Base-by-base conservation (phyloP, 2,888 invertebrate species). In the Melanostoma mellinum region DNA sequence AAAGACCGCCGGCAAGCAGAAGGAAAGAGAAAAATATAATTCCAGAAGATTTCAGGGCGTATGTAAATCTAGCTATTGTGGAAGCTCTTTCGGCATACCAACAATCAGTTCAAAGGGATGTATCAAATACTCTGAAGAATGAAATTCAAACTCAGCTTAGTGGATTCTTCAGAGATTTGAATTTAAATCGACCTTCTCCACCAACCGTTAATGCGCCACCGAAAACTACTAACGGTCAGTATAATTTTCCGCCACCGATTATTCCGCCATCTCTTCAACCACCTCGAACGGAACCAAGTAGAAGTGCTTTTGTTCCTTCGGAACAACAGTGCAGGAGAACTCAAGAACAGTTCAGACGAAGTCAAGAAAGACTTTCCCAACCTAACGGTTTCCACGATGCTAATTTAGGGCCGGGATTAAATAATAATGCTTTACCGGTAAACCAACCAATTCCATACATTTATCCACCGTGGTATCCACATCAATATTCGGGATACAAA, bases 401-500 rank as follows among this genome's bases (percentile, higher is more conserved):
- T 20, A 5, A 48, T 20, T n/a, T 20, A 20, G n/a, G 46, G n/a
- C 10, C n/a, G 4, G 46, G 20, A n/a, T 2, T 1, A 48, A 48
- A 6, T 4, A 48, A 20, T 4, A 20, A 4, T 6, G 20, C 4
- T 20, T 5, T n/a, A 5, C 4, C 10, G n/a, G 20, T 20, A 10
- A 6, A 20, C 6, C n/a, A 48, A 48, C 46, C 6, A 48, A 48
- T 5, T 48, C n/a, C 4, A 20, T 48, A 4, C 4, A 4, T 4
- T 20, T 48, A 20, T 20, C 46, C 9, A 48, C n/a, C n/a, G 5
- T 5, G 10, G 9, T n/a, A 20, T 20, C 46, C n/a, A 4, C 46
- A n/a, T 4, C n/a, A 4, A 48, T 48, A 48, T 48, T 48, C 46
- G 6, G 46, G 46, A 46, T 46, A n/a, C n/a, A n/a, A n/a, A n/a